Evolutionary conservation across 2,888 invertebrate genomes (phyloP).

Genomic region (Chloroclystis v-ata): DNA sequence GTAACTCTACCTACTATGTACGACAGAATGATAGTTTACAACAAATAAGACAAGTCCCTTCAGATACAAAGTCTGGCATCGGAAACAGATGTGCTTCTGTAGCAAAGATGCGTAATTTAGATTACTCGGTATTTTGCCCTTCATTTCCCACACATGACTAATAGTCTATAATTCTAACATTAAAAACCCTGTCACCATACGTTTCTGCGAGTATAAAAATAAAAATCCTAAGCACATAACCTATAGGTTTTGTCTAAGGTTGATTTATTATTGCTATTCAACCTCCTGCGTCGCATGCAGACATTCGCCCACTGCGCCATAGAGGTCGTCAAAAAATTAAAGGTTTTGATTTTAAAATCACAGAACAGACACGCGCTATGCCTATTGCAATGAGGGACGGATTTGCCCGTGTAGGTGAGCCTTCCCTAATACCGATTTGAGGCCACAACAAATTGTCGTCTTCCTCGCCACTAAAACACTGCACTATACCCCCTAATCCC

Average conservation of each 20-base stretch:
- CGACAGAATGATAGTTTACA: no score
- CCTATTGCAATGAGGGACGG: slow-evolving; percentile 31
- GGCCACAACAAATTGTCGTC: slow-evolving; percentile 72
- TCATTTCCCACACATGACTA: neutral
- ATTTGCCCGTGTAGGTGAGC: slow-evolving; percentile 62
- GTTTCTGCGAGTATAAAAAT: no score
- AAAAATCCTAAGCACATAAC: no score
- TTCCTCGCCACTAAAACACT: slow-evolving; percentile 56
- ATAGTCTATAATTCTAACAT: no score
- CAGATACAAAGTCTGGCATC: neutral
- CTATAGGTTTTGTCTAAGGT: no score
- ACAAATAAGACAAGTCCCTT: no score
- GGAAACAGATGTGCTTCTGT: neutral
- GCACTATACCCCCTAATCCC: slow-evolving; percentile 60
- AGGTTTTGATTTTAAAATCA: neutral
- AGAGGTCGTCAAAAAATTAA: no score
- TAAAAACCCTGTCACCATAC: no score
- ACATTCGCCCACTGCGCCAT: no score
- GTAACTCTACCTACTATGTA: no score
- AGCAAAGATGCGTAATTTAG: neutral
- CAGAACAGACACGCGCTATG: neutral
- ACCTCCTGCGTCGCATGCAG: no score
- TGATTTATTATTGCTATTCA: no score
- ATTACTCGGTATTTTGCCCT: neutral
- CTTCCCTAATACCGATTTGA: slow-evolving; percentile 74